phyloP scores from a whole-genome alignment of 2,797 vertebrate species.

The Selene dorsalis region DNA sequence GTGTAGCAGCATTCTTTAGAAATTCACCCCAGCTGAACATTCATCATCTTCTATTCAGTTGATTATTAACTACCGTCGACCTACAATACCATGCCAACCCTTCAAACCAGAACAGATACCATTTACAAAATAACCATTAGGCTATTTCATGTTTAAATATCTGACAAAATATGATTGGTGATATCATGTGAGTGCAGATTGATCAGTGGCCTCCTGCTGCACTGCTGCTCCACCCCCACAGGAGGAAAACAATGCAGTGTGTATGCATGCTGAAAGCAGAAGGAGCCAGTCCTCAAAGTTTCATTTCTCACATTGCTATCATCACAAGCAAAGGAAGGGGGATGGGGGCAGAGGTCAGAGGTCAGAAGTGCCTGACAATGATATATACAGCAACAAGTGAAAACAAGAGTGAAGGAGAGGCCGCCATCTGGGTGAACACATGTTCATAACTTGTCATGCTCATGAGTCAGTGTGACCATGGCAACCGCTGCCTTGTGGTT shows the following conservation, averaged over 20 bases:
- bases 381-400: not conserved
- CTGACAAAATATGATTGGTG: not conserved
- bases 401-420: not conserved
- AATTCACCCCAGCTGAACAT: not conserved
- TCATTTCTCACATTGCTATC: not conserved
- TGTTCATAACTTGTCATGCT: slow-evolving; percentile 21
- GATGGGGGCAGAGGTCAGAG: not conserved
- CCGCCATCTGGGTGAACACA: not conserved
- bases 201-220: slow-evolving; percentile 9
- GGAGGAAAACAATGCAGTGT: not conserved
- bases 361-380: not conserved
- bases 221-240: not conserved
- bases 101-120: slow-evolving; percentile 7
- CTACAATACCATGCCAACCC: not conserved
- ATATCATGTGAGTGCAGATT: slow-evolving; percentile 10
- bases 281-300: not conserved
- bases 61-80: slow-evolving; percentile 27
- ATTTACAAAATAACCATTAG: slow-evolving; percentile 10
- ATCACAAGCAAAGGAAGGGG: not conserved
- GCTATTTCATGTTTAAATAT: slow-evolving; percentile 29
- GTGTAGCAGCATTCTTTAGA: not conserved
- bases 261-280: not conserved
- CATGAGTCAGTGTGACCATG: slow-evolving; percentile 28
- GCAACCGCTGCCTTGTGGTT: slow-evolving; percentile 37
- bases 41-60: slow-evolving; percentile 28